Evolutionary conservation across 2,797 vertebrate genomes (phyloP), one percentile per base, ranked within the genome.

Genomic region (Thalassophryne amazonica): DNA sequence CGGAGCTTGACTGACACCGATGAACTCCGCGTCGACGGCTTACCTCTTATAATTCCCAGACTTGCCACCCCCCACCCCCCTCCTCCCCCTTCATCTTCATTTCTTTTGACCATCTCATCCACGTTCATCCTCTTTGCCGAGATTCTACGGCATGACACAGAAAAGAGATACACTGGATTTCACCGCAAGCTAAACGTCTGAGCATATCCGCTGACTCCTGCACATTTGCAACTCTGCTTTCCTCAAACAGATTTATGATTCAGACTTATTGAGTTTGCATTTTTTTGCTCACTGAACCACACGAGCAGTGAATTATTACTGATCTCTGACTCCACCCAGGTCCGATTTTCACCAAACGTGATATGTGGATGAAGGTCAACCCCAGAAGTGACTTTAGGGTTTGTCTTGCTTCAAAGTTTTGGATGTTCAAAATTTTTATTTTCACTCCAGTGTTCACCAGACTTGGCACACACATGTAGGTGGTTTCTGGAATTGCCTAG

Each of bases 1-100:
- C 52, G 61, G 51, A 51, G 71, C 61, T 52, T 64, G 77, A 80
- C 67, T 80, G 83, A 78, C 79, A 62, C 21, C 70, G 70, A 81
- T 69, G 77, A 61, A 63, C 73, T 63, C 51, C 39, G 52, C 36
- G 11, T 57, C 49, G 76, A 70, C 46, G 14, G 24, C 60, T 78
- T 53, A 59, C 46, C 9, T 48, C 57, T 38, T 53, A 50, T 48
- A 40, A 75, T 74, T 75, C 75, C 53, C 41, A 38, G 34, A 69
- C 61, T 81, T 50, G 30, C 42, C 56, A n/a, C n/a, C n/a, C n/a
- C n/a, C n/a, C n/a, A n/a, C n/a, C n/a, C n/a, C n/a, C n/a, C n/a
- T n/a, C n/a, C n/a, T n/a, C 60, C 21, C 22, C 52, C 34, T 61
- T 69, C 66, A 18, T 51, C 70, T 76, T 61, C 30, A 41, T 66